These are phyloP conservation scores for Scyliorhinus canicula DNA, from an alignment of 2,797 vertebrate genomes.

Conservation along the genomic window DNA sequence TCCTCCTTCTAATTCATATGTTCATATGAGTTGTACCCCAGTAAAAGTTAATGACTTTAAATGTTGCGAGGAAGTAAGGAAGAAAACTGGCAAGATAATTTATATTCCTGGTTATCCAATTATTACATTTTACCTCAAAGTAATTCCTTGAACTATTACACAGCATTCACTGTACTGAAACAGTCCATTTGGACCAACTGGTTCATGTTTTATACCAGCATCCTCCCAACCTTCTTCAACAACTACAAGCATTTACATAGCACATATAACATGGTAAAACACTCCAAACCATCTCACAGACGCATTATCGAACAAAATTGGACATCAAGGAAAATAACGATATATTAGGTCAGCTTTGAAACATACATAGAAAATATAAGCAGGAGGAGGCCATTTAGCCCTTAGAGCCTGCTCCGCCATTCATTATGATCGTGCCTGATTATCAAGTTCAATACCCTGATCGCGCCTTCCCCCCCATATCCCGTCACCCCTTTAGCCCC, in stretches of 20 bases:
- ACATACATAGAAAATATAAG: too few species aligned
- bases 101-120: background rate
- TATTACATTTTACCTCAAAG: background rate
- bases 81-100: background rate
- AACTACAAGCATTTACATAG: background rate
- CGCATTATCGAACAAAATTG: background rate
- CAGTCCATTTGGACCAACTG: background rate
- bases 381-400: too few species aligned
- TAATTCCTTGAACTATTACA: background rate
- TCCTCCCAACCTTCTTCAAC: background rate
- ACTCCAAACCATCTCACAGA: background rate
- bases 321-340: background rate
- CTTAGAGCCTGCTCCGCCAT: too few species aligned
- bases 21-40: background rate
- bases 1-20: too few species aligned
- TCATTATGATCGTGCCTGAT: too few species aligned
- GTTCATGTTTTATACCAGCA: background rate
- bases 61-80: background rate
- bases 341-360: background rate
- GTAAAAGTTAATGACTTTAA: background rate
- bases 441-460: too few species aligned
- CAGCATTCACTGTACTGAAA: background rate
- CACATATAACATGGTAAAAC: background rate
- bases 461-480: too few species aligned
- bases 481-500: too few species aligned